These are phyloP conservation scores for Volucella bombylans DNA, from an alignment of 2,888 invertebrate genomes.

Conservation along the genomic window DNA sequence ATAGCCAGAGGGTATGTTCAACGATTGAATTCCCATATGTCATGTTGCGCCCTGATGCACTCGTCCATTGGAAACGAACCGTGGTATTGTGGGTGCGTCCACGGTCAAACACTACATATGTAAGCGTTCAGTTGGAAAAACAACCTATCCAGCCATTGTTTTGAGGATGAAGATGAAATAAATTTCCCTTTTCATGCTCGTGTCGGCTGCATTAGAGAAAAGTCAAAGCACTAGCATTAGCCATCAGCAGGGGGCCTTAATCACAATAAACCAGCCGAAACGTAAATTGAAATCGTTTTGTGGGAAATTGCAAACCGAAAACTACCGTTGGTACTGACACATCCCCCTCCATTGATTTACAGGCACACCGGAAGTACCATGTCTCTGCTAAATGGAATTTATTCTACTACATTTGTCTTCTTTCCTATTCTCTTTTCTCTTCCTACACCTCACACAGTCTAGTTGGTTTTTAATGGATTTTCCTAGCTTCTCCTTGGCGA, in stretches of 20 bases:
- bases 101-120: neutral
- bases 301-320: conserved; percentile 50
- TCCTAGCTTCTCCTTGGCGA: neutral
- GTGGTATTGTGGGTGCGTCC: conserved; percentile 31
- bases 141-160: conserved; percentile 1
- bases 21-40: neutral
- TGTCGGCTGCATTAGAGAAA: conserved; percentile 20
- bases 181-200: neutral
- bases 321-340: conserved; percentile 51
- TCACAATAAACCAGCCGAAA: conserved; percentile 11
- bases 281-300: conserved; percentile 32
- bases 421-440: too few relatives aligned
- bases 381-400: conserved; percentile 14
- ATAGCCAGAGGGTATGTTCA: neutral
- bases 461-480: conserved; percentile 54
- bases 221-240: neutral
- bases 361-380: conserved; percentile 29
- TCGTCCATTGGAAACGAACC: too few relatives aligned
- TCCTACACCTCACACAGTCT: too few relatives aligned
- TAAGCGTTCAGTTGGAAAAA: conserved; percentile 24
- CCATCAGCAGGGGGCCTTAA: conserved; percentile 3
- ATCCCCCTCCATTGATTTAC: conserved; percentile 57
- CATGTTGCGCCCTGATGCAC: too few relatives aligned
- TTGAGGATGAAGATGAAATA: conserved; percentile 9
- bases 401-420: neutral